These are phyloP conservation scores for Myripristis jacobus DNA, from an alignment of 2,797 vertebrate species.

Conservation along the genomic window DNA sequence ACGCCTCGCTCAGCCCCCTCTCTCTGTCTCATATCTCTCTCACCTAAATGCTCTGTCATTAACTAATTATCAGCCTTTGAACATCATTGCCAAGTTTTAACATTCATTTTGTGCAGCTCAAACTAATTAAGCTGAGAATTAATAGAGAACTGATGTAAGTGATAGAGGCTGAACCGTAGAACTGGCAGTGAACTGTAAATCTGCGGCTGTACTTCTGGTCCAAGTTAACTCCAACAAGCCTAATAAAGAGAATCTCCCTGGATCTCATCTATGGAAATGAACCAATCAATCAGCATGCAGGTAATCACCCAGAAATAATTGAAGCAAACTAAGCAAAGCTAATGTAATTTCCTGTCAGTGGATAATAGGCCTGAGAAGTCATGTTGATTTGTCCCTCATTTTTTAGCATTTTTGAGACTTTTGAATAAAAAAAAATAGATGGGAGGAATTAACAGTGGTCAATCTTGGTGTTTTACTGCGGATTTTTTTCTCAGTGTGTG, in stretches of 20 bases:
- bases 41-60: background rate
- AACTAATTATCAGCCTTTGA: background rate
- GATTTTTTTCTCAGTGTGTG: too few species aligned
- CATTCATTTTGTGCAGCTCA: too few species aligned
- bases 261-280: conserved; percentile 7
- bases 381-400: too few species aligned
- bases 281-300: background rate
- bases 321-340: background rate
- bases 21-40: too few species aligned
- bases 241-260: background rate
- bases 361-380: background rate
- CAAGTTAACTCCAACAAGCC: too few species aligned
- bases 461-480: too few species aligned
- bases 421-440: too few species aligned
- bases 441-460: too few species aligned
- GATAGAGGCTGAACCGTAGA: background rate
- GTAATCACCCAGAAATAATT: conserved; percentile 6
- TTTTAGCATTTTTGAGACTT: too few species aligned
- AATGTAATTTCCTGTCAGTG: background rate
- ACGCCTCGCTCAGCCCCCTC: background rate
- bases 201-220: too few species aligned
- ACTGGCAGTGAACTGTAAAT: too few species aligned
- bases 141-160: background rate
- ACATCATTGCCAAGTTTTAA: background rate
- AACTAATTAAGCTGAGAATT: too few species aligned